These are phyloP conservation scores for Zapus hudsonius DNA, from an alignment of 2,113 vertebrate genomes.

Conservation along the genomic window DNA sequence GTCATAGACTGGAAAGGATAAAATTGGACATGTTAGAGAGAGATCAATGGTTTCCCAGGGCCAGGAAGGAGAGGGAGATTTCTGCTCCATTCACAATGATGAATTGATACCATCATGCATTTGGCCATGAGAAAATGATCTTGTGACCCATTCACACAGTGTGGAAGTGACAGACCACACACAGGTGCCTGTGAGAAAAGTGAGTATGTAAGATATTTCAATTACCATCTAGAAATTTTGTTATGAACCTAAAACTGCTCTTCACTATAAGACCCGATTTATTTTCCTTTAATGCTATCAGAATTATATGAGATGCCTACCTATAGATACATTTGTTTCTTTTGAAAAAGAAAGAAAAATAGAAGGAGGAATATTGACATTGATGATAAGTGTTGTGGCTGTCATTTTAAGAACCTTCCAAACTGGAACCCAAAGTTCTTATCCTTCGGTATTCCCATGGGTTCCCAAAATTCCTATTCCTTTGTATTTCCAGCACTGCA, in stretches of 20 bases:
- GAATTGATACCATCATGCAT: too few species aligned
- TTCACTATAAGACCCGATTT: background rate
- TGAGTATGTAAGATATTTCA: rapidly evolving
- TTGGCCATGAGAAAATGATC: too few species aligned
- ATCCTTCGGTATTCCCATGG: too few species aligned
- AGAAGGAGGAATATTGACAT: too few species aligned
- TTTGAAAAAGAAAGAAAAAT: background rate
- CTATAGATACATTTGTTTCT: background rate
- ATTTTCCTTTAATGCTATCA: background rate
- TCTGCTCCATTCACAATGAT: too few species aligned
- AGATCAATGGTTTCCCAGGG: background rate
- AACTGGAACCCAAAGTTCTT: background rate
- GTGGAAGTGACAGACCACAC: too few species aligned
- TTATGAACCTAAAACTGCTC: background rate
- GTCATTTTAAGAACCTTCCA: background rate
- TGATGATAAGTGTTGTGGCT: background rate
- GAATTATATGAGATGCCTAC: background rate
- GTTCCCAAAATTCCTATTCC: too few species aligned
- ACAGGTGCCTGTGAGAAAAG: background rate
- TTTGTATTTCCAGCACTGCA: too few species aligned
- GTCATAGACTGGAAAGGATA: too few species aligned
- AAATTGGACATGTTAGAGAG: background rate
- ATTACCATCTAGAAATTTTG: too few species aligned
- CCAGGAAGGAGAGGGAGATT: too few species aligned
- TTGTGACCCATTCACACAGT: too few species aligned